These are phyloP conservation scores for Halichoeres trimaculatus DNA, from an alignment of 2,113 vertebrate species.

Conservation along the genomic window DNA sequence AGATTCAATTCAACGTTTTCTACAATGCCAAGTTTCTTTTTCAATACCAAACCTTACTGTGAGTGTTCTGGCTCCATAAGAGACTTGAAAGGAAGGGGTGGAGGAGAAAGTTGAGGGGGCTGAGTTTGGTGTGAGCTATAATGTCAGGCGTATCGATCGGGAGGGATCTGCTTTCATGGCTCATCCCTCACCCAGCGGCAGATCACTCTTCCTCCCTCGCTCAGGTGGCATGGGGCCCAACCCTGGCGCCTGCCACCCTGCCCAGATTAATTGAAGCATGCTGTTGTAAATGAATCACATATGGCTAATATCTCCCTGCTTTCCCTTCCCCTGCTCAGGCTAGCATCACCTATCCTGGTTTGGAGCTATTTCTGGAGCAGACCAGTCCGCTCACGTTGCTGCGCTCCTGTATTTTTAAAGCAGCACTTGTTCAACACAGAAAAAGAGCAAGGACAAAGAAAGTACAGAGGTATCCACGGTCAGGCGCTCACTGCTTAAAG, in stretches of 20 bases:
- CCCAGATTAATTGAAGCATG: conserved; percentile 79
- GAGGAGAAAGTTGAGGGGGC: background rate
- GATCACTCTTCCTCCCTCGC: conserved; percentile 51
- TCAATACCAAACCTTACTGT: no score
- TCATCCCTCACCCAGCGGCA: conserved; percentile 45
- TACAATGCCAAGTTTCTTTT: no score
- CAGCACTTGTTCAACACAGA: conserved; percentile 7
- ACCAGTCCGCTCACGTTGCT: conserved; percentile 15
- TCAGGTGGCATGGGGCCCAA: conserved; percentile 77
- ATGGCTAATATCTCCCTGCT: conserved; percentile 73
- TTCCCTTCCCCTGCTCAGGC: conserved; percentile 19
- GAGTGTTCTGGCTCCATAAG: no score
- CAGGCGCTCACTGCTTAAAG: conserved; percentile 46
- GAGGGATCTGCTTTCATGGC: conserved; percentile 54
- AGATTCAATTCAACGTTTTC: no score
- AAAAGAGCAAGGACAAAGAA: background rate
- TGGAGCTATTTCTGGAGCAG: conserved; percentile 50
- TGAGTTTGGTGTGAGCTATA: conserved; percentile 48
- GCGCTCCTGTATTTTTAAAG: conserved; percentile 8
- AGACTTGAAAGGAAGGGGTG: no score
- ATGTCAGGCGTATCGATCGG: conserved; percentile 64
- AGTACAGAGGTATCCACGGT: conserved; percentile 55
- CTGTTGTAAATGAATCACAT: conserved; percentile 79
- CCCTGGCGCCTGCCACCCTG: conserved; percentile 71
- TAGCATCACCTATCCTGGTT: conserved; percentile 45